Conservation (phyloP, 2,113 vertebrate genomes). For the Camelus dromedarius region DNA sequence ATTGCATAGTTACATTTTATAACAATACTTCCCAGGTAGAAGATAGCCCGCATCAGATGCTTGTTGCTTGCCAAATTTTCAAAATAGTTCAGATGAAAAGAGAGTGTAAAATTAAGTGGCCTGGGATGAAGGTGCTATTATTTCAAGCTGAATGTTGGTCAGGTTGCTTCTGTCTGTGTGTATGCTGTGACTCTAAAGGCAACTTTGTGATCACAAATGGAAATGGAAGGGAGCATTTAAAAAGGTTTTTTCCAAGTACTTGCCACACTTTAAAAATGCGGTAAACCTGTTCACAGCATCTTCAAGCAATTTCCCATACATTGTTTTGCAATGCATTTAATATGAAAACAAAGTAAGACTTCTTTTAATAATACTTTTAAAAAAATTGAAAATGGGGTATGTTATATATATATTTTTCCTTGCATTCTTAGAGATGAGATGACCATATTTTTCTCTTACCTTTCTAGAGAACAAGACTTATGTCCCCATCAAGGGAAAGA, state of each 20-base stretch:
- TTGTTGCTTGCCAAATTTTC: constrained; percentile 34
- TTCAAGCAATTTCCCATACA: constrained; percentile 51
- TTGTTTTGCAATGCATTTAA: constrained; percentile 63
- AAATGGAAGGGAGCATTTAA: background rate
- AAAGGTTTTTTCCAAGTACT: constrained; percentile 27
- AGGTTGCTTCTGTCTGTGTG: background rate
- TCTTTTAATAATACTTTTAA: constrained; percentile 33
- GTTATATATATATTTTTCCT: background rate
- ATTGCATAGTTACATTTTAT: background rate
- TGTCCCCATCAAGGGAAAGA: background rate
- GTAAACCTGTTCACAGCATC: constrained; percentile 1
- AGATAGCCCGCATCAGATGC: background rate
- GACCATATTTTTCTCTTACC: background rate
- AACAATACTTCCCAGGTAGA: background rate
- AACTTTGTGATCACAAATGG: constrained; percentile 26
- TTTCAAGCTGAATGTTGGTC: background rate
- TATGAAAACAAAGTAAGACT: constrained; percentile 53
- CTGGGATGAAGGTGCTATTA: background rate
- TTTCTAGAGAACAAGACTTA: background rate
- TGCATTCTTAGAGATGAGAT: background rate
- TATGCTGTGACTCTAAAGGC: background rate
- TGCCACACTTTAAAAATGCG: constrained; percentile 23
- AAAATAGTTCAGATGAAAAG: background rate
- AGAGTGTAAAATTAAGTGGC: background rate
- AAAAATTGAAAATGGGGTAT: background rate